Conservation (phyloP, 92 coral and sea anemone genomes). For the Isaurus tuberculatus region DNA sequence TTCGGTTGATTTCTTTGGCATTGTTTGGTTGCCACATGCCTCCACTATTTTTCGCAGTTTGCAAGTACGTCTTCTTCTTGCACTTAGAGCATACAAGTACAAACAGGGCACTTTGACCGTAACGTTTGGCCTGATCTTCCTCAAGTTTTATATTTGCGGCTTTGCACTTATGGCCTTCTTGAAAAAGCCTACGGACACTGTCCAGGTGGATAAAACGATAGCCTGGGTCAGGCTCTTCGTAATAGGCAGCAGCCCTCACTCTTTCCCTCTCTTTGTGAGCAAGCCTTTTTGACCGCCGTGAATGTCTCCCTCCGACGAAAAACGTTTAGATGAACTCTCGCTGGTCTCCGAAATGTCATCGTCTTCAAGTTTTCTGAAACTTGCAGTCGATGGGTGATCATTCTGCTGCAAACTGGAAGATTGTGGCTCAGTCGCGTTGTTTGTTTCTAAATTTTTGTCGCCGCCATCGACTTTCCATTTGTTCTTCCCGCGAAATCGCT, state of each 20-base stretch:
- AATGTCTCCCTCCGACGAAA: conserved; percentile 1
- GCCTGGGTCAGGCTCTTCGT: conserved; percentile 50
- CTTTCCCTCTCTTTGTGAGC: conserved; percentile 4
- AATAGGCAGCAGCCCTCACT: not conserved
- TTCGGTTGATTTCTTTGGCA: conserved; percentile 55
- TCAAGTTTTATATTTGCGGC: conserved; percentile 40
- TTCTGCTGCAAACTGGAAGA: conserved; percentile 8
- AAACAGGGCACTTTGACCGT: conserved; percentile 57
- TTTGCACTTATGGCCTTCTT: conserved; percentile 46
- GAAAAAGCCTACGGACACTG: conserved; percentile 44
- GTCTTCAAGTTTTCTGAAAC: conserved; percentile 8
- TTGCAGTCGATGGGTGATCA: conserved; percentile 30
- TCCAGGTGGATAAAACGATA: conserved; percentile 57
- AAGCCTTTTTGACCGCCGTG: not conserved
- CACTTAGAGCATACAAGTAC: conserved; percentile 49
- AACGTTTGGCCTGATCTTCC: conserved; percentile 53
- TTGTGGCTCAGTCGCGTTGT: conserved; percentile 6
- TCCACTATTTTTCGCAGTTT: conserved; percentile 49
- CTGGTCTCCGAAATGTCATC: conserved; percentile 2
- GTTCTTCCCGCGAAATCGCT: conserved; percentile 5
- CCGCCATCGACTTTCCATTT: not conserved
- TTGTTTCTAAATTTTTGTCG: not conserved
- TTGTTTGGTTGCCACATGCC: conserved; percentile 47
- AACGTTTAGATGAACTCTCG: not conserved
- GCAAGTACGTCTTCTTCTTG: conserved; percentile 45